Conservation (phyloP, 1,140 invertebrate species). For the Hyles euphorbiae region DNA sequence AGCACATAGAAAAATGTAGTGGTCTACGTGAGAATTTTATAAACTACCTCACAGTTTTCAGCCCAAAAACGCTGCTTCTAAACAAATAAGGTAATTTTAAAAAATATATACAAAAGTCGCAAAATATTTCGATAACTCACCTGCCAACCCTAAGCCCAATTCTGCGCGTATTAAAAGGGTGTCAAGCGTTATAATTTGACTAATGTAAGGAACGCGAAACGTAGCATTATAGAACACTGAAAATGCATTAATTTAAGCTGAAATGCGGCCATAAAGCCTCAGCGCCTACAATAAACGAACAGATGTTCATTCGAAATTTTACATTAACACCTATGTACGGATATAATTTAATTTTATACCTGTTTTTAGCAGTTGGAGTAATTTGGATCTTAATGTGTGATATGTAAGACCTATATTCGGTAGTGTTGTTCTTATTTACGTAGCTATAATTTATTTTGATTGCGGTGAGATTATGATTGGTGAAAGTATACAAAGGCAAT, state of each 20-base stretch:
- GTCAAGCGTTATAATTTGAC: conserved; percentile 31
- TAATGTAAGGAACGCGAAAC: conserved; percentile 30
- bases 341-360: background rate
- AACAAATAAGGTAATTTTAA: background rate
- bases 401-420: no score
- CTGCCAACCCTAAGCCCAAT: conserved; percentile 6
- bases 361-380: background rate
- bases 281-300: conserved; percentile 29
- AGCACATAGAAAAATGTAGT: no score
- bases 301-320: conserved; percentile 28
- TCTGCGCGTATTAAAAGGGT: conserved; percentile 14
- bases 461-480: no score
- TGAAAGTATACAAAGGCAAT: no score
- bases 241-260: conserved; percentile 33
- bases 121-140: no score
- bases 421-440: no score
- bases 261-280: conserved; percentile 26
- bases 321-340: conserved; percentile 12
- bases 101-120: background rate
- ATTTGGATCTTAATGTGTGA: no score
- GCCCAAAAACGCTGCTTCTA: no score
- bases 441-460: no score
- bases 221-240: conserved; percentile 19
- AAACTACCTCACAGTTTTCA: no score
- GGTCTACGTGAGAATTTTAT: no score